Conservation (phyloP, 2,113 vertebrate species). For the Takifugu bimaculatus region DNA sequence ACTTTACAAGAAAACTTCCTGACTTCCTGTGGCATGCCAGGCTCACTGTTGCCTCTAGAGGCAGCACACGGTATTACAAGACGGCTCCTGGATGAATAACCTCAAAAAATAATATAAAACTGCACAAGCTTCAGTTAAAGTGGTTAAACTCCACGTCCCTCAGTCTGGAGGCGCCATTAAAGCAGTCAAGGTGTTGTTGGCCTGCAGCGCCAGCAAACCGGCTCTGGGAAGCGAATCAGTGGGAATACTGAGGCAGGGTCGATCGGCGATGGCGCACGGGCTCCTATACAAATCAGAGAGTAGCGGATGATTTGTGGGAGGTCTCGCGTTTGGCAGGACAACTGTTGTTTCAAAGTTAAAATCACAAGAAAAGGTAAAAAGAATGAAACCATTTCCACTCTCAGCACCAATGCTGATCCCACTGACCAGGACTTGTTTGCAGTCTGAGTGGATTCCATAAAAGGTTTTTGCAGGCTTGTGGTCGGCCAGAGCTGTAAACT, state of each 20-base stretch:
- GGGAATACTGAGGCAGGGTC: conserved; percentile 11
- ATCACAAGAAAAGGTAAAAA: neutral
- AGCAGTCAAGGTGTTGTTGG: neutral
- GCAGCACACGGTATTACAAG: neutral
- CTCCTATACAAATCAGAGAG: conserved; percentile 1
- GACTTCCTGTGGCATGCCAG: too few relatives aligned
- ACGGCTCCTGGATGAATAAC: neutral
- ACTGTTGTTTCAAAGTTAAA: conserved; percentile 22
- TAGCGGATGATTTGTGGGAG: conserved; percentile 8
- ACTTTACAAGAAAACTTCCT: too few relatives aligned
- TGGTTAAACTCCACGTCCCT: too few relatives aligned
- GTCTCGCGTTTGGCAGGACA: conserved; percentile 7
- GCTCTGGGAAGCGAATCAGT: neutral
- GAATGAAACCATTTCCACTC: neutral
- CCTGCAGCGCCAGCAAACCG: neutral
- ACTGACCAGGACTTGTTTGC: conserved; percentile 22
- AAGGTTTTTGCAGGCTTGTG: conserved; percentile 24
- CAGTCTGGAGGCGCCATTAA: neutral
- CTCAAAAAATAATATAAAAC: neutral
- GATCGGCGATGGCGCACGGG: neutral
- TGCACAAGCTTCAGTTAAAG: too few relatives aligned
- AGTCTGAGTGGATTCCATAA: conserved; percentile 21
- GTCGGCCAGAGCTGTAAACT: conserved; percentile 37
- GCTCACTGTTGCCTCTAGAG: too few relatives aligned
- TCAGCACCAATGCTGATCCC: conserved; percentile 12